Evolutionary conservation across 1,140 invertebrate species (phyloP).

Genomic region (Eriocheir sinensis): DNA sequence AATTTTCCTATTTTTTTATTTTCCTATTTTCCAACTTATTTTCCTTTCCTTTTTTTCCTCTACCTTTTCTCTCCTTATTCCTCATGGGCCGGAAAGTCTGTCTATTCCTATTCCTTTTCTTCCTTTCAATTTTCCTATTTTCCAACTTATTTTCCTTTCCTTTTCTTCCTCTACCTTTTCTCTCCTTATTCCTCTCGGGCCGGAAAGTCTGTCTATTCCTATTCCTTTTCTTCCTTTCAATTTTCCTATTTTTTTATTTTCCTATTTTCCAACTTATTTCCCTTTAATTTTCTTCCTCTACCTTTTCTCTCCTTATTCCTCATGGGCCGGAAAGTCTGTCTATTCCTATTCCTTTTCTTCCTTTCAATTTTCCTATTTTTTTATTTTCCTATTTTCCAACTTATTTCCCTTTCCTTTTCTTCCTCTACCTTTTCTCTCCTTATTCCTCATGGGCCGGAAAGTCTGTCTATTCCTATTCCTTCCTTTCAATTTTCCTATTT

Average conservation of each 20-base stretch:
- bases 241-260: constrained; percentile 24
- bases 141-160: too few relatives aligned
- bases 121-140: too few relatives aligned
- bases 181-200: too few relatives aligned
- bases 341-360: background rate
- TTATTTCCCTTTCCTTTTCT: background rate
- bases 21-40: too few relatives aligned
- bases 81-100: too few relatives aligned
- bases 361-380: background rate
- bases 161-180: too few relatives aligned
- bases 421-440: background rate
- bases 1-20: too few relatives aligned
- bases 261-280: background rate
- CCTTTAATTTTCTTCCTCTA: background rate
- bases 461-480: background rate
- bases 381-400: background rate
- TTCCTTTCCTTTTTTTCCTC: too few relatives aligned
- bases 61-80: too few relatives aligned
- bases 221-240: background rate
- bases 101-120: too few relatives aligned
- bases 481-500: background rate
- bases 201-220: background rate
- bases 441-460: too few relatives aligned
- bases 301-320: background rate
- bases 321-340: background rate